phyloP scores from a whole-genome alignment of 2,888 invertebrate species.

The Noctua janthe region DNA sequence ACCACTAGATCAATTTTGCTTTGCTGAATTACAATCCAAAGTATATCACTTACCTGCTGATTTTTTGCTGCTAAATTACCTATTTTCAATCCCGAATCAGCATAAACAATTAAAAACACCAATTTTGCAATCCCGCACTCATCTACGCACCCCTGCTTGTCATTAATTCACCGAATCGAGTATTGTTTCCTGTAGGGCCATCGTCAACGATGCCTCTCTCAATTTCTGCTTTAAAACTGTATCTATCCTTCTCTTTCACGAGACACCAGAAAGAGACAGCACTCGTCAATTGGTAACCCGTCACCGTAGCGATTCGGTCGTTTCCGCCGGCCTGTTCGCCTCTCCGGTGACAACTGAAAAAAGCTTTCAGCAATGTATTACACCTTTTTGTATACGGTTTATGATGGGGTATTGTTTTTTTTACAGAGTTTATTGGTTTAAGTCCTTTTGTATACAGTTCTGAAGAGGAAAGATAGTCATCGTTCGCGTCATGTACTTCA shows the following conservation, averaged over 20 bases:
- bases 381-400: constrained; percentile 66
- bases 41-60: not conserved
- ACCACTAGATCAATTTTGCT: not conserved
- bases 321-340: constrained; percentile 77
- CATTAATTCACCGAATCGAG: constrained; percentile 89
- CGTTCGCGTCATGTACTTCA: not conserved
- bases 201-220: constrained; percentile 83
- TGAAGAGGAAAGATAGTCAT: not conserved
- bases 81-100: not conserved
- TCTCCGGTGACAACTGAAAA: constrained; percentile 86
- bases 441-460: constrained; percentile 8
- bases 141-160: constrained; percentile 79
- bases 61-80: not conserved
- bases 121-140: constrained; percentile 61
- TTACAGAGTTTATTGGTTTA: constrained; percentile 42
- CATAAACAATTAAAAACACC: constrained; percentile 37
- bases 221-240: constrained; percentile 84
- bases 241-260: constrained; percentile 70
- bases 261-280: constrained; percentile 67
- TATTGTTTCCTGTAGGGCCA: constrained; percentile 88
- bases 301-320: constrained; percentile 71
- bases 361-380: constrained; percentile 76
- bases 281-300: constrained; percentile 71
- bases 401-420: constrained; percentile 60
- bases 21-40: not conserved